Evolutionary conservation across 2,888 invertebrate species (phyloP).

Genomic region (Dorcus hopei): DNA sequence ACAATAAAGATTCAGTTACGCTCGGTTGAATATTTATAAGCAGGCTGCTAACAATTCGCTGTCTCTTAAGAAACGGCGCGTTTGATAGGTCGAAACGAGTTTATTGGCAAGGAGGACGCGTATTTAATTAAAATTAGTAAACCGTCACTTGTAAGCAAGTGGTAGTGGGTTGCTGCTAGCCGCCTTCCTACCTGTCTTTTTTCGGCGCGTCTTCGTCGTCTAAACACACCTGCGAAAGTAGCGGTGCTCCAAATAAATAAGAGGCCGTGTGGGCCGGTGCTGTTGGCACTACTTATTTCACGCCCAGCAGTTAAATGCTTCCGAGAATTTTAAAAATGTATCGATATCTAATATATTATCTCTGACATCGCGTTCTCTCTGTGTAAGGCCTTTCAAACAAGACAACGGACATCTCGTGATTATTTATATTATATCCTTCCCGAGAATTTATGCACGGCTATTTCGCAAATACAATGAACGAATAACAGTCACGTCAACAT

Average conservation of each 20-base stretch:
- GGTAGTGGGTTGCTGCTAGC: no score
- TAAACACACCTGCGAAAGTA: no score
- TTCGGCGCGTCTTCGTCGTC: conserved; percentile 11
- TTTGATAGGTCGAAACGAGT: no score
- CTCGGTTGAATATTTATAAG: no score
- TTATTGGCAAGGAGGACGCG: no score
- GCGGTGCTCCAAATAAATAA: background rate
- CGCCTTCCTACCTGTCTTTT: conserved; percentile 18
- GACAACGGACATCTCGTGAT: background rate
- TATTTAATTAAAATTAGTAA: no score
- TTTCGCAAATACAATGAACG: no score
- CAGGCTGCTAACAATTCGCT: no score
- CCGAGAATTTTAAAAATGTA: background rate
- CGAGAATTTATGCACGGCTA: background rate
- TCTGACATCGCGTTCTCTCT: background rate
- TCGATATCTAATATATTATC: conserved; percentile 1
- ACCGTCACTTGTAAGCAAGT: no score
- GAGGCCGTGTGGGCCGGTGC: conserved; percentile 20
- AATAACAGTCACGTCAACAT: no score
- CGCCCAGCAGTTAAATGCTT: conserved; percentile 17
- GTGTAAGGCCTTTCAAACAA: background rate
- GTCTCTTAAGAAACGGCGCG: no score
- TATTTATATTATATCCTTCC: background rate
- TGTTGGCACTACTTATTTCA: conserved; percentile 23
- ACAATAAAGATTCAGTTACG: no score